phyloP scores from a whole-genome alignment of 1,140 invertebrate species.

The Scaptomyza graminum region DNA sequence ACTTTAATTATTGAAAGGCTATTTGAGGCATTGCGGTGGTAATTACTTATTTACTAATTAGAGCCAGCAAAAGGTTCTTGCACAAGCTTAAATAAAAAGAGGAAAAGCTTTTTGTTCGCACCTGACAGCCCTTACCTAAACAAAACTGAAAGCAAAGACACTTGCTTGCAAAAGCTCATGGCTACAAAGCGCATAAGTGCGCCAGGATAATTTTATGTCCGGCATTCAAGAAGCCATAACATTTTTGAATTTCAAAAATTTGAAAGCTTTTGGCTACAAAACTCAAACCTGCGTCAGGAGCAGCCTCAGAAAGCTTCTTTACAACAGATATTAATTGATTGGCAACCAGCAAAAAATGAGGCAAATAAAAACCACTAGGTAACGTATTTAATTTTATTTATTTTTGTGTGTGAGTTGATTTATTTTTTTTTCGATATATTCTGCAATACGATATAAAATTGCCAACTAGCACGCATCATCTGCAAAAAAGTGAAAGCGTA shows the following conservation, averaged over 20 bases:
- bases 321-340: conserved; percentile 40
- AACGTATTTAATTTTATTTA: conserved; percentile 6
- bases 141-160: no score
- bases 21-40: not conserved
- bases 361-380: not conserved
- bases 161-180: no score
- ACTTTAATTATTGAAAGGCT: conserved; percentile 64
- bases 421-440: conserved; percentile 66
- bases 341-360: not conserved
- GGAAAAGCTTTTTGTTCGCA: not conserved
- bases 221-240: no score
- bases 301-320: no score
- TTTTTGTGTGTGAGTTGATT: not conserved
- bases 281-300: no score
- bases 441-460: conserved; percentile 72
- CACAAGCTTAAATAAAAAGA: not conserved
- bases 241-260: no score
- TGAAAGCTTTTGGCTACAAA: no score
- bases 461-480: conserved; percentile 74
- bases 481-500: conserved; percentile 55
- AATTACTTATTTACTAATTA: conserved; percentile 6
- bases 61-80: not conserved
- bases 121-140: conserved; percentile 6
- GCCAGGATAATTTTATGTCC: no score
- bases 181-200: no score